Percentiles rank a stretch among this genome's conserved stretches.
These are phyloP conservation scores for Hoplodrina ambigua DNA, from an alignment of 2,888 invertebrate genomes.

Conservation along the genomic window DNA sequence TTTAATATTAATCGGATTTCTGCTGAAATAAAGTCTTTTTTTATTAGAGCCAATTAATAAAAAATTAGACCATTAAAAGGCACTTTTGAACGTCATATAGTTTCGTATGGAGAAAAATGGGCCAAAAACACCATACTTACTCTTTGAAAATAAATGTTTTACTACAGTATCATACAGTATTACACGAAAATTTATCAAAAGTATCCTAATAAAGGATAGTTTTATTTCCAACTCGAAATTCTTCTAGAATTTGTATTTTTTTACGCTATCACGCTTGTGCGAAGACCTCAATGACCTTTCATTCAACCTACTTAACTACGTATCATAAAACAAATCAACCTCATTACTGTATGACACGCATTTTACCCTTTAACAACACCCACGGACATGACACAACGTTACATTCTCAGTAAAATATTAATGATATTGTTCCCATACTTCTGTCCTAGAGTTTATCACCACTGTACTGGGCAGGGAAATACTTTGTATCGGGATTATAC, in stretches of 20 bases:
- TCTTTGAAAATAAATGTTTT: no score
- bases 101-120: no score
- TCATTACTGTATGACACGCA: conserved; percentile 31
- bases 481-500: no score
- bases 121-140: no score
- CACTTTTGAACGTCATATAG: no score
- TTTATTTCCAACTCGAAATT: neutral
- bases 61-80: no score
- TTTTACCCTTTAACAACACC: conserved; percentile 3
- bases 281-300: conserved; percentile 8
- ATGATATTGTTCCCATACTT: conserved; percentile 20
- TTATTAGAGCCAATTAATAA: no score
- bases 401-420: conserved; percentile 24
- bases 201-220: neutral
- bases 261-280: neutral
- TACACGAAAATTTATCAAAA: neutral
- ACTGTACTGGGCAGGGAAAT: no score
- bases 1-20: no score
- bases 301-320: conserved; percentile 1
- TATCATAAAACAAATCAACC: conserved; percentile 19
- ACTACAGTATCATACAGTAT: no score
- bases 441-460: neutral
- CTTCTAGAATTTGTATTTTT: neutral
- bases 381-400: neutral
- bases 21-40: no score